Evolutionary conservation across 2,113 vertebrate genomes (phyloP), one percentile per base, ranked within the genome.

Genomic region (Hippolais icterina): DNA sequence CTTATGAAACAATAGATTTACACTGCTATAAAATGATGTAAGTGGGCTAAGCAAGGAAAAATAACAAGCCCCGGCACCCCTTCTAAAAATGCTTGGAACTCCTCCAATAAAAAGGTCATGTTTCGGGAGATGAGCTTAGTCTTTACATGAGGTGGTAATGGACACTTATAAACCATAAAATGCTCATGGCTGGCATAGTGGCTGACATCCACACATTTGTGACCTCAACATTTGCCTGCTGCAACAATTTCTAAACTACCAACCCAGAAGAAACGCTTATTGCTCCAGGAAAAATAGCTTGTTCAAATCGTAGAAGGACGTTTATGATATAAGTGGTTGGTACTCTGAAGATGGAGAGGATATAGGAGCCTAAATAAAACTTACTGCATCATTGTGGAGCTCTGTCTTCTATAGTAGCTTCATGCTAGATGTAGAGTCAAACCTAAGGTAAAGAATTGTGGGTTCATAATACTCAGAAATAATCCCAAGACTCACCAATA

Each of bases 51-150:
- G 42, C 39, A 93, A 80, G 54, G 6, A 91, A 70, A 37, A 82
- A 66, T 15, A 90, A 78, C n/a, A 82, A 74, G 27, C 23, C 27
- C 46, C 1, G 0, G 25, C 70, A 94, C 50, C 72, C 41, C 12
- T 60, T 82, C 77, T 31, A 79, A 72, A 66, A 89, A 66, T 71
- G 63, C 70, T 92, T 96, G 70, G 86, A 96, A 96, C 33, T 86
- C 57, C 83, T 97, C 93, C 94, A 97, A 49, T 87, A 90, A 94
- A 97, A 96, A 96, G 78, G 80, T 80, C 87, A 89, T 78, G 72
- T 75, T 89, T 89, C 33, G 50, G 83, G 84, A 60, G 41, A 70
- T 1, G 4, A 88, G 46, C 18, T 80, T 76, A 70, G 41, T 89
- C 66, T 85, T 83, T 46, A 78, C 42, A 31, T 74, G 59, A 76